phyloP scores from a whole-genome alignment of 2,888 invertebrate species.

The Scaptomyza polygonia region DNA sequence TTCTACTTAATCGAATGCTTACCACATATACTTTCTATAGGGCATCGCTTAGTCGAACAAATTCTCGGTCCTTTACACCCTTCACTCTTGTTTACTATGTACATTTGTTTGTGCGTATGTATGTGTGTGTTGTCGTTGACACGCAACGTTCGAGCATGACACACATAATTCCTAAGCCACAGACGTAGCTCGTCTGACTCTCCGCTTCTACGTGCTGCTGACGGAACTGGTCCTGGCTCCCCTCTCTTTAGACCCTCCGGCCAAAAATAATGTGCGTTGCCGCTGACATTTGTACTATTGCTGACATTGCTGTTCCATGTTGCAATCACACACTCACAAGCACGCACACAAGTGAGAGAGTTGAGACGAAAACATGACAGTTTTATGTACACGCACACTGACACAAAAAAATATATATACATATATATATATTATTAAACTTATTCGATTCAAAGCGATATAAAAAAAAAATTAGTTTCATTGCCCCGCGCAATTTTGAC shows the following conservation, averaged over 20 bases:
- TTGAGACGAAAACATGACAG: constrained; percentile 41
- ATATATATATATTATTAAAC: no score
- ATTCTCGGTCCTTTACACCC: neutral
- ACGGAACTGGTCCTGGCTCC: constrained; percentile 9
- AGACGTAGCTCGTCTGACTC: constrained; percentile 38
- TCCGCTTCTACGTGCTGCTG: constrained; percentile 9
- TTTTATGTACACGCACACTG: constrained; percentile 40
- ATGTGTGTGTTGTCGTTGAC: constrained; percentile 58
- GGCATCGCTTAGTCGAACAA: constrained; percentile 1
- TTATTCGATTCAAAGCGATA: no score
- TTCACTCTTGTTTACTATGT: constrained; percentile 23
- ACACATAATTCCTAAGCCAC: constrained; percentile 76
- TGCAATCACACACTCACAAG: constrained; percentile 23
- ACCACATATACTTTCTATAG: neutral
- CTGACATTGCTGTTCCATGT: constrained; percentile 60
- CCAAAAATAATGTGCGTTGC: constrained; percentile 55
- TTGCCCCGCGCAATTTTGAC: no score
- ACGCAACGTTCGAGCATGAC: constrained; percentile 74
- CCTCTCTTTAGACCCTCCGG: neutral
- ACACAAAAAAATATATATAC: no score
- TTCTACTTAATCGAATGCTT: no score
- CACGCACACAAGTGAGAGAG: constrained; percentile 21
- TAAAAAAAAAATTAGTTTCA: no score
- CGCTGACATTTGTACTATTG: constrained; percentile 61
- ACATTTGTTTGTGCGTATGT: neutral